phyloP scores from a whole-genome alignment of 2,797 vertebrate species.

The Morus bassanus region DNA sequence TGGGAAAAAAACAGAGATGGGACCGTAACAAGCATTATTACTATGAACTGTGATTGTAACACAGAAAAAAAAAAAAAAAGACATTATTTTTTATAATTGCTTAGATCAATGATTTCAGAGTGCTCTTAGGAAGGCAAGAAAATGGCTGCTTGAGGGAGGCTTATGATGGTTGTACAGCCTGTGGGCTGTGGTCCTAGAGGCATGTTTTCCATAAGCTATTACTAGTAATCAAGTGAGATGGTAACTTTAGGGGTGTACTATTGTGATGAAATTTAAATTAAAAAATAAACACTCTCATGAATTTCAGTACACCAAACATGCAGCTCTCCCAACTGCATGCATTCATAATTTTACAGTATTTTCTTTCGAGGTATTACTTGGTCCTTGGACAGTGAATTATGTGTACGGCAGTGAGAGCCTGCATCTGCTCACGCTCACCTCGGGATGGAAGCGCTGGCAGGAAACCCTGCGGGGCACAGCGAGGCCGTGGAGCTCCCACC shows the following conservation, averaged over 20 bases:
- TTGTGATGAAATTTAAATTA: not conserved
- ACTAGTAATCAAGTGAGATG: not conserved
- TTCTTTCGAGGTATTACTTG: not conserved
- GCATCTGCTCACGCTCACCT: constrained; percentile 37
- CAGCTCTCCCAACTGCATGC: not conserved
- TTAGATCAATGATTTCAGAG: not conserved
- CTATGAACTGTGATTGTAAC: not conserved
- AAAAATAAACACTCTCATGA: not conserved
- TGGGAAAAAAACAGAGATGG: not conserved
- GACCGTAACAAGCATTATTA: not conserved
- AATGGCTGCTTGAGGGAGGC: not conserved
- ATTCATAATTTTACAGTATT: not conserved
- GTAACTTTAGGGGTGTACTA: not conserved
- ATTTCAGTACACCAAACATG: not conserved
- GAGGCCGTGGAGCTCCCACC: not conserved
- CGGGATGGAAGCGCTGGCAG: not conserved
- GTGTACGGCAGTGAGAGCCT: not conserved
- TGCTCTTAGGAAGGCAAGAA: not conserved
- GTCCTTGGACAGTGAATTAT: not conserved
- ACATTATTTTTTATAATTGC: not conserved
- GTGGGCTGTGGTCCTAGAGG: not conserved
- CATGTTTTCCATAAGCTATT: not conserved
- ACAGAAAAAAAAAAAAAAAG: not conserved
- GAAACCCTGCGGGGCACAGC: not conserved
- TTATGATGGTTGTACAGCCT: not conserved